Conservation (phyloP, 2,113 vertebrate species). For the Natator depressus region DNA sequence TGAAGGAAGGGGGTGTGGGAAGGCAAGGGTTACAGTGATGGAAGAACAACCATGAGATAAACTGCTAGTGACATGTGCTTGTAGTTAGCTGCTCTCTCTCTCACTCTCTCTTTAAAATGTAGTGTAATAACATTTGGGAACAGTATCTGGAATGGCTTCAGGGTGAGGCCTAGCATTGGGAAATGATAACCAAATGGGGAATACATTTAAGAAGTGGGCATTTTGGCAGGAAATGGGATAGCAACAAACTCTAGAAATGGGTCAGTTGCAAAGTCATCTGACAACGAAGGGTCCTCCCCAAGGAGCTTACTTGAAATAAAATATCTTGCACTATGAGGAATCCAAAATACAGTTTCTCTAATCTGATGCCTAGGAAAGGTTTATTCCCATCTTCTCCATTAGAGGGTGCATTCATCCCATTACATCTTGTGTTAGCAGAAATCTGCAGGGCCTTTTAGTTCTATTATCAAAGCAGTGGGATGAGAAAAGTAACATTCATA, state of each 20-base stretch:
- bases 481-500: background rate
- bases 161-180: background rate
- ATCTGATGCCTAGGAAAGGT: background rate
- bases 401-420: background rate
- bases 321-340: background rate
- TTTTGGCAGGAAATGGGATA: background rate
- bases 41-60: background rate
- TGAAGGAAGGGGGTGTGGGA: fast-evolving
- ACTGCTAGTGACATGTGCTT: background rate
- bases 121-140: background rate
- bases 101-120: background rate
- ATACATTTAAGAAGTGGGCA: background rate
- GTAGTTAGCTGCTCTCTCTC: background rate
- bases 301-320: background rate
- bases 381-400: background rate
- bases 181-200: background rate
- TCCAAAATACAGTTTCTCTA: background rate
- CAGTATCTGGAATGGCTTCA: background rate
- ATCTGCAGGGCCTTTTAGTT: background rate
- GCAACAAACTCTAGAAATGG: background rate
- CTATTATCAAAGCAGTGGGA: background rate
- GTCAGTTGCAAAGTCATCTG: too few relatives aligned
- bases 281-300: background rate
- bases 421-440: background rate
- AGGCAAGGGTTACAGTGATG: background rate